Percentiles rank a stretch among this genome's conserved stretches.
phyloP scores from a whole-genome alignment of 2,113 vertebrate species.

The Prunella himalayana region DNA sequence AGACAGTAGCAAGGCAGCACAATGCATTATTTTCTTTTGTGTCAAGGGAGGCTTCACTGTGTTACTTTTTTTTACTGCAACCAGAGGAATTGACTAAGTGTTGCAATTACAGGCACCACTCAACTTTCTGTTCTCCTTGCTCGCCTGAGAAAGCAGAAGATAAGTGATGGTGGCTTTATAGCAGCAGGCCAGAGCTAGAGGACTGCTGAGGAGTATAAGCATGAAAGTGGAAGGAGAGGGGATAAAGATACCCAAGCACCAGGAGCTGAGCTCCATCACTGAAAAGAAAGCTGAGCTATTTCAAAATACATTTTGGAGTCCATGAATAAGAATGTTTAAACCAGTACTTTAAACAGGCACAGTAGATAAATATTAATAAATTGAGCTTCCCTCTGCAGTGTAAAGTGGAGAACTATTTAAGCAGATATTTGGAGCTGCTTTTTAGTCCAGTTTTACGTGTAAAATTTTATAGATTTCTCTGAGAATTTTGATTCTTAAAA shows the following conservation, averaged over 20 bases:
- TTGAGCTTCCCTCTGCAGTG: not conserved
- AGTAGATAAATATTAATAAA: not conserved
- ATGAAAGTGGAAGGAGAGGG: not conserved
- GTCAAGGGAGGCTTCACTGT: not conserved
- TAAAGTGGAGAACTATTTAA: not conserved
- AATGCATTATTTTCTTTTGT: not conserved
- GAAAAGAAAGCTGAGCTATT: not conserved
- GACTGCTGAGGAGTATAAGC: not conserved
- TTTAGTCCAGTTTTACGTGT: not conserved
- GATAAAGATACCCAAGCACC: not conserved
- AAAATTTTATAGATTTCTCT: not conserved
- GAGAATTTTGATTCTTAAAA: not conserved
- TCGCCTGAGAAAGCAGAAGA: not conserved
- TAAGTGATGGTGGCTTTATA: not conserved
- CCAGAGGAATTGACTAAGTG: not conserved
- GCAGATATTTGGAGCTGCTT: not conserved
- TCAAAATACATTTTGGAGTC: not conserved
- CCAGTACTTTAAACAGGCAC: not conserved
- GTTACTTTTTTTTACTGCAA: not conserved
- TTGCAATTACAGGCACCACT: not conserved
- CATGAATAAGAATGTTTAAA: not conserved
- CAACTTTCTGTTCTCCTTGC: not conserved
- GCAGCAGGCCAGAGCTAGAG: not conserved
- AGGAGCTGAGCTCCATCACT: not conserved
- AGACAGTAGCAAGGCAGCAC: not conserved